Evolutionary conservation across 1,140 invertebrate species (phyloP).

Genomic region (Orchestia grillus): DNA sequence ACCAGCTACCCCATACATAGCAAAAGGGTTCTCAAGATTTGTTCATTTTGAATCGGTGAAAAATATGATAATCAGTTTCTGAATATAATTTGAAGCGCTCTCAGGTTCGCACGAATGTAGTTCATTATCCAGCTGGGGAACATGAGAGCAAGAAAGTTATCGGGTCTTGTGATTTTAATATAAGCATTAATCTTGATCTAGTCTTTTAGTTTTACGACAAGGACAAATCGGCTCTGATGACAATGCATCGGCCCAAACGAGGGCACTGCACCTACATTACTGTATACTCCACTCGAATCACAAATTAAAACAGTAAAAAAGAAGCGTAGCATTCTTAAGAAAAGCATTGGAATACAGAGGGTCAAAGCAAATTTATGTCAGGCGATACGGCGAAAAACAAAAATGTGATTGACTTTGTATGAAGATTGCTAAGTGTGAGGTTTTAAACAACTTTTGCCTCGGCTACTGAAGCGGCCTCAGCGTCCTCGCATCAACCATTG

Average conservation of each 20-base stretch:
- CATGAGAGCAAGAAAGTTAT: background rate
- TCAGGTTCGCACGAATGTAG: background rate
- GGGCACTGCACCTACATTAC: background rate
- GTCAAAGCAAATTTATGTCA: no score
- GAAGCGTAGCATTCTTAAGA: no score
- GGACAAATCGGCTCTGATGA: background rate
- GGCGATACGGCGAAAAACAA: no score
- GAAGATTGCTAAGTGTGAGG: no score
- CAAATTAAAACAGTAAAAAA: no score
- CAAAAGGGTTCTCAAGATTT: background rate
- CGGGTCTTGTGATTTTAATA: background rate
- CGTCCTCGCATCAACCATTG: no score
- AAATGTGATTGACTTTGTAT: no score
- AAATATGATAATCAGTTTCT: background rate
- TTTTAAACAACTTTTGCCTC: no score
- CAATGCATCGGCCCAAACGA: background rate
- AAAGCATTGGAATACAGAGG: no score
- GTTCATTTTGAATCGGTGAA: background rate
- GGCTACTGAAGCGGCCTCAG: no score
- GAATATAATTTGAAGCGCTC: background rate
- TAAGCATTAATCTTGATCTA: background rate
- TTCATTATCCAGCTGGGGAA: background rate
- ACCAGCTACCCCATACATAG: background rate
- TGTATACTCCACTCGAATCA: no score
- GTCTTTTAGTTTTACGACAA: background rate